Conservation (phyloP, 2,888 invertebrate genomes). For the Gryllus longicercus region DNA sequence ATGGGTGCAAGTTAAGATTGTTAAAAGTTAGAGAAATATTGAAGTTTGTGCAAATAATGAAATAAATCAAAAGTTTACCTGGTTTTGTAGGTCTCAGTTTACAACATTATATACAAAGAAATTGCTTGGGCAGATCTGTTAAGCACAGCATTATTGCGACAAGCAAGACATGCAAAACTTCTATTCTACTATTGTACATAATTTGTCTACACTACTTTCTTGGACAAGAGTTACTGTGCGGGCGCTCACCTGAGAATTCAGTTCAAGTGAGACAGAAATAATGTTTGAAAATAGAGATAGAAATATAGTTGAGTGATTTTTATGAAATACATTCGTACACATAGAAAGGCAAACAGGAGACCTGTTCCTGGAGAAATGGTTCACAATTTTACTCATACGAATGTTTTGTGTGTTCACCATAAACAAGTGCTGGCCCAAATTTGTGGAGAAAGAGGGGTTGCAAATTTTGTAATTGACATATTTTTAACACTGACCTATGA, state of each 20-base stretch:
- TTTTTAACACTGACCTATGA: not conserved
- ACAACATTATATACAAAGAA: not conserved
- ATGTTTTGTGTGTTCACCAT: not conserved
- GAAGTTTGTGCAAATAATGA: too few relatives aligned
- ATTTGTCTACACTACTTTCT: not conserved
- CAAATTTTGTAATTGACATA: conserved; percentile 5
- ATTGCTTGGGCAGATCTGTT: conserved; percentile 11
- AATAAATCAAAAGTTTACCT: too few relatives aligned
- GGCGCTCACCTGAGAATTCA: conserved; percentile 42
- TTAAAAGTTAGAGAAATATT: too few relatives aligned
- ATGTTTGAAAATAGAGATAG: conserved; percentile 10
- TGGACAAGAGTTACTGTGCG: conserved; percentile 51
- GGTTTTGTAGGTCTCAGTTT: too few relatives aligned
- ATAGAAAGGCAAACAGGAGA: not conserved
- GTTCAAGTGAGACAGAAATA: conserved; percentile 29
- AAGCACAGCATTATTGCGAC: not conserved
- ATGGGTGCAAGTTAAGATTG: too few relatives aligned
- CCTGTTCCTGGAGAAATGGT: not conserved
- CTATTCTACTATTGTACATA: not conserved
- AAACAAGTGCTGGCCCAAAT: too few relatives aligned
- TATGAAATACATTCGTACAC: not conserved
- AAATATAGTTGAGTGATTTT: not conserved
- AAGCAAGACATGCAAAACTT: conserved; percentile 10
- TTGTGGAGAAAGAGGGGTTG: not conserved
- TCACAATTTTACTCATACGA: not conserved